Conservation (phyloP, 1,140 invertebrate genomes). For the Scaptomyza pallida region DNA sequence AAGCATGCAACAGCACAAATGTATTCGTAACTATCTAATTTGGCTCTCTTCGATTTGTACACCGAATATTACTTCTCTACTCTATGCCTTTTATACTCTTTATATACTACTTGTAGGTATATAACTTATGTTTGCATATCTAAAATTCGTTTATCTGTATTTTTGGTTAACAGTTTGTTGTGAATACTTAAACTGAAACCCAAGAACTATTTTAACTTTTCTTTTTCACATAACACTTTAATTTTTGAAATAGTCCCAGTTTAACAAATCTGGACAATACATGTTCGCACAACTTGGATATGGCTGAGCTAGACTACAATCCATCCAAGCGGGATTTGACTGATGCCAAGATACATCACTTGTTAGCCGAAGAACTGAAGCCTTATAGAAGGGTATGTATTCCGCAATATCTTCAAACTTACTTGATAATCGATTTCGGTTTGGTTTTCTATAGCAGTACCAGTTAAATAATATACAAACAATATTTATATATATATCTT, state of each 20-base stretch:
- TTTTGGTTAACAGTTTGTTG: slow-evolving; percentile 10
- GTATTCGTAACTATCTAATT: slow-evolving; percentile 23
- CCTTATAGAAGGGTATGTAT: slow-evolving; percentile 93
- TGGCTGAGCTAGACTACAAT: slow-evolving; percentile 96
- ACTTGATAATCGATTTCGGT: slow-evolving; percentile 51
- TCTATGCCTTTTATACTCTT: slow-evolving; percentile 13
- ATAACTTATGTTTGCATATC: slow-evolving; percentile 37
- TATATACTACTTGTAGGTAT: slow-evolving; percentile 10
- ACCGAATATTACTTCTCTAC: slow-evolving; percentile 19
- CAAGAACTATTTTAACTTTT: background rate
- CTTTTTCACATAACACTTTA: background rate
- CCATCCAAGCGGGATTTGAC: slow-evolving; percentile 95
- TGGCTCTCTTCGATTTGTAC: slow-evolving; percentile 10
- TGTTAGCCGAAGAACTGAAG: slow-evolving; percentile 95
- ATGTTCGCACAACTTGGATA: slow-evolving; percentile 93
- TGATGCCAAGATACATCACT: slow-evolving; percentile 96
- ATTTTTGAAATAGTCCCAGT: slow-evolving; percentile 87
- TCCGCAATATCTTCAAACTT: background rate
- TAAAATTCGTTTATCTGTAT: slow-evolving; percentile 71
- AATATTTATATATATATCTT: slow-evolving; percentile 16
- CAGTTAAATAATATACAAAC: slow-evolving; percentile 25
- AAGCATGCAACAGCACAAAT: slow-evolving; percentile 61
- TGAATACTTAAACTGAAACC: background rate
- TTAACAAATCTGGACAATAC: slow-evolving; percentile 91
- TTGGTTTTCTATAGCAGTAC: slow-evolving; percentile 50